These are phyloP conservation scores for Lysandra coridon DNA, from an alignment of 2,888 invertebrate genomes.

Conservation along the genomic window DNA sequence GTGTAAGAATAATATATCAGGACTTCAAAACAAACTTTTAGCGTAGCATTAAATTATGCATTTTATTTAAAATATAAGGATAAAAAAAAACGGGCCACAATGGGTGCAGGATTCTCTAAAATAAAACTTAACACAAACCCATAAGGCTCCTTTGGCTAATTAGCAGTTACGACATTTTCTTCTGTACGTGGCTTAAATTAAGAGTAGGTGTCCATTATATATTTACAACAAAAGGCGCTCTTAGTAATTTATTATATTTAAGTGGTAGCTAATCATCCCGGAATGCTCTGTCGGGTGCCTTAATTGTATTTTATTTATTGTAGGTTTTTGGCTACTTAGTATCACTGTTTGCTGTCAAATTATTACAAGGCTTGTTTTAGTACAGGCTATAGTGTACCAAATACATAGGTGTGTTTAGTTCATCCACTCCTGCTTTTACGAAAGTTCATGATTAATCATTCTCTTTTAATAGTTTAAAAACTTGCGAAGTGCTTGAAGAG, in stretches of 20 bases:
- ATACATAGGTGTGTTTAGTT: no score
- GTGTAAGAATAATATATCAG: background rate
- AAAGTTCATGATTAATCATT: no score
- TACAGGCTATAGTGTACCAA: background rate
- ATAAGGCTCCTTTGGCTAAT: background rate
- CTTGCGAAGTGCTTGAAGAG: no score
- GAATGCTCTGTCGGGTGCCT: background rate
- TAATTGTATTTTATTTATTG: constrained; percentile 24
- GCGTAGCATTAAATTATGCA: background rate
- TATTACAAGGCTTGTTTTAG: background rate
- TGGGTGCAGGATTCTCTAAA: background rate
- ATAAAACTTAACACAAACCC: background rate
- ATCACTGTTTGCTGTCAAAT: background rate
- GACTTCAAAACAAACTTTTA: no score
- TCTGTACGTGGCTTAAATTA: background rate
- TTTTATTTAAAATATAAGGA: no score
- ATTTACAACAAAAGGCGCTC: constrained; percentile 25
- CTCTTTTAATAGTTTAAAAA: no score
- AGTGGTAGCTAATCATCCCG: constrained; percentile 14
- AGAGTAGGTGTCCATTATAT: constrained; percentile 8
- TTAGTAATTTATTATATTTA: constrained; percentile 20
- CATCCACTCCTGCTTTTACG: no score
- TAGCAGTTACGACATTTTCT: background rate
- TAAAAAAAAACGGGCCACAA: no score
- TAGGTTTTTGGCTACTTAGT: background rate